phyloP scores from a whole-genome alignment of 2,113 vertebrate species.

The Chaetodon auriga region DNA sequence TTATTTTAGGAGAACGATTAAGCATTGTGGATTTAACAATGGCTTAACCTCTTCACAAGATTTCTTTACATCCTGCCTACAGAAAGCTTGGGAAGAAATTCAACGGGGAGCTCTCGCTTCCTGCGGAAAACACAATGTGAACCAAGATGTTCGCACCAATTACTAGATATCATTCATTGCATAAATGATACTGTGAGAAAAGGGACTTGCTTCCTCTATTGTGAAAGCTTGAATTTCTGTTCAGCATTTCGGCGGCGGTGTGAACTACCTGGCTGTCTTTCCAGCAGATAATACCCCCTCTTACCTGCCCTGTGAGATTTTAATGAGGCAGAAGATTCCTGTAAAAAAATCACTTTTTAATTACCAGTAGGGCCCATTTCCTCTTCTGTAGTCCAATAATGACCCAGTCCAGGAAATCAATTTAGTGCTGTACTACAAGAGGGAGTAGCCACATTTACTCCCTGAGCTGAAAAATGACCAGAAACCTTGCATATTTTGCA shows the following conservation, averaged over 20 bases:
- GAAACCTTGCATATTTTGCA: slow-evolving; percentile 50
- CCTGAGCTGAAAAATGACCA: slow-evolving; percentile 43
- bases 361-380: slow-evolving; percentile 66
- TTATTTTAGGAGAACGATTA: slow-evolving; percentile 70
- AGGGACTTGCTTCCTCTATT: slow-evolving; percentile 35
- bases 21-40: slow-evolving; percentile 76
- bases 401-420: slow-evolving; percentile 60
- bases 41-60: slow-evolving; percentile 71
- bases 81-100: slow-evolving; percentile 43
- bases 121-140: slow-evolving; percentile 52
- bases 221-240: slow-evolving; percentile 29
- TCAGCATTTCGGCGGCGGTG: slow-evolving; percentile 29
- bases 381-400: slow-evolving; percentile 62
- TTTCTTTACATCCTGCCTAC: slow-evolving; percentile 54
- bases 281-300: slow-evolving; percentile 41
- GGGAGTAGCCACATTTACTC: slow-evolving; percentile 40
- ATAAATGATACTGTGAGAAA: slow-evolving; percentile 55
- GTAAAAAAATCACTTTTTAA: slow-evolving; percentile 67
- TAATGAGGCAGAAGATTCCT: slow-evolving; percentile 60
- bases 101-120: slow-evolving; percentile 21
- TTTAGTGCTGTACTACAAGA: slow-evolving; percentile 47
- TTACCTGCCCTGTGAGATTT: slow-evolving; percentile 41
- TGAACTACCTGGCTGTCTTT: slow-evolving; percentile 47
- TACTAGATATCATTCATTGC: slow-evolving; percentile 65
- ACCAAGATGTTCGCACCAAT: slow-evolving; percentile 61